A percentile compares a stretch with the other conserved stretches of the same genome.
phyloP scores from a whole-genome alignment of 2,113 vertebrate genomes.

The Cacatua alba region DNA sequence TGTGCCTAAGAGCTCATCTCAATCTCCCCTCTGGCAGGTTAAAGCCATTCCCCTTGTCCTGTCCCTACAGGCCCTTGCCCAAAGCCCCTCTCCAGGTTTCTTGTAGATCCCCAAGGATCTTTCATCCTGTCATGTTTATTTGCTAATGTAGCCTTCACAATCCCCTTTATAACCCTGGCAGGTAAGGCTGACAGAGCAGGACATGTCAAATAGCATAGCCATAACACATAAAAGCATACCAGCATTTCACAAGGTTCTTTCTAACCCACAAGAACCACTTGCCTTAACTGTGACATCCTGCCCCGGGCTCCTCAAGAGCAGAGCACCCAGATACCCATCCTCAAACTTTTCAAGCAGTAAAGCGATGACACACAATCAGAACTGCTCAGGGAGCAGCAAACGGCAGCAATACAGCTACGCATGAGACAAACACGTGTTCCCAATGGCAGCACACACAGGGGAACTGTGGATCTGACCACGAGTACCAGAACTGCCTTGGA shows the following conservation, averaged over 20 bases:
- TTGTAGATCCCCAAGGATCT: not conserved
- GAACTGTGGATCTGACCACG: not conserved
- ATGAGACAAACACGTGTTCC: not conserved
- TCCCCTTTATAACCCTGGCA: not conserved
- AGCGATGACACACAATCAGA: not conserved
- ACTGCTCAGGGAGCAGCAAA: not conserved
- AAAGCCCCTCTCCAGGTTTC: not conserved
- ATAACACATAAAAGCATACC: not conserved
- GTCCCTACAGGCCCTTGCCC: not conserved
- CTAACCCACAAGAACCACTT: slow-evolving; percentile 47
- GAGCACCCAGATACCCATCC: not conserved
- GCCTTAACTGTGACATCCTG: slow-evolving; percentile 37
- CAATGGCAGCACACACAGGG: not conserved
- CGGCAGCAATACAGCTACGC: not conserved
- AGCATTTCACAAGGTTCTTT: not conserved
- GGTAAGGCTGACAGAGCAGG: not conserved
- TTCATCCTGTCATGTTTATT: not conserved
- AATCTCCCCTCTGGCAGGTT: not conserved
- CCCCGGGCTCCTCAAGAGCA: not conserved
- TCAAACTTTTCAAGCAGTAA: not conserved
- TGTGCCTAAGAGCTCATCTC: not conserved
- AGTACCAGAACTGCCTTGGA: not conserved
- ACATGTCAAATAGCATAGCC: not conserved
- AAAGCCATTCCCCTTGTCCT: not conserved
- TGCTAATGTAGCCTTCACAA: not conserved